A percentile compares a stretch with the other conserved stretches of the same genome.
Evolutionary conservation across 1,140 invertebrate species (phyloP).

Genomic region (Eurosta solidaginis): DNA sequence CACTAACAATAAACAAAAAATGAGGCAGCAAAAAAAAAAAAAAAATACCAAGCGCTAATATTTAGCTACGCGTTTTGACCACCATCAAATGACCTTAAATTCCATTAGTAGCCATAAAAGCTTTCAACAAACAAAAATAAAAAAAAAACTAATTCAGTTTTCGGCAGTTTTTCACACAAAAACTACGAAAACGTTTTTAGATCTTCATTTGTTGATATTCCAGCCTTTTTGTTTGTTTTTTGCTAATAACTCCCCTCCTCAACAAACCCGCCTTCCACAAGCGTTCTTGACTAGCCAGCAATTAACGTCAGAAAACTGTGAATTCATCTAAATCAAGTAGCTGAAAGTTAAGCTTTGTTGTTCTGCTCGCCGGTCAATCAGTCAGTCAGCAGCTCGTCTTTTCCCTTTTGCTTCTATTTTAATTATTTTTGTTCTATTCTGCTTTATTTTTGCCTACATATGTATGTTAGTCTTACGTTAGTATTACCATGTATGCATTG

Average conservation of each 20-base stretch:
- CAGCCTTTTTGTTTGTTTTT: not conserved
- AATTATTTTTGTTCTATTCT: not conserved
- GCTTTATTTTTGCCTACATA: not conserved
- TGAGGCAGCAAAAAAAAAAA: not conserved
- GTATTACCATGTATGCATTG: too few relatives aligned
- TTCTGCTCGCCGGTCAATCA: not conserved
- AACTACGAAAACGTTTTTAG: not conserved
- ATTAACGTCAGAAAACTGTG: conserved; percentile 5
- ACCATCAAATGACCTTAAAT: conserved; percentile 4
- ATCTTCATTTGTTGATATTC: not conserved
- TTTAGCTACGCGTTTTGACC: not conserved
- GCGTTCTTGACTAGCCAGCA: conserved; percentile 10
- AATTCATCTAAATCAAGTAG: conserved; percentile 9
- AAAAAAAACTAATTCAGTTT: not conserved
- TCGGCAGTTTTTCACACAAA: not conserved
- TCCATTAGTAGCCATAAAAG: not conserved
- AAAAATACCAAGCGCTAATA: too few relatives aligned
- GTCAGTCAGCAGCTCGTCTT: not conserved
- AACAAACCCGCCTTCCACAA: too few relatives aligned
- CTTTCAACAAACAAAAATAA: not conserved
- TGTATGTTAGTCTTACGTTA: too few relatives aligned
- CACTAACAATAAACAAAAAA: not conserved
- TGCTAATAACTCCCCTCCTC: not conserved
- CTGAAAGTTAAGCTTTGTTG: not conserved
- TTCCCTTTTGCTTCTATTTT: not conserved